These are phyloP conservation scores for Nebria salina DNA, from an alignment of 2,888 invertebrate genomes.

Conservation along the genomic window DNA sequence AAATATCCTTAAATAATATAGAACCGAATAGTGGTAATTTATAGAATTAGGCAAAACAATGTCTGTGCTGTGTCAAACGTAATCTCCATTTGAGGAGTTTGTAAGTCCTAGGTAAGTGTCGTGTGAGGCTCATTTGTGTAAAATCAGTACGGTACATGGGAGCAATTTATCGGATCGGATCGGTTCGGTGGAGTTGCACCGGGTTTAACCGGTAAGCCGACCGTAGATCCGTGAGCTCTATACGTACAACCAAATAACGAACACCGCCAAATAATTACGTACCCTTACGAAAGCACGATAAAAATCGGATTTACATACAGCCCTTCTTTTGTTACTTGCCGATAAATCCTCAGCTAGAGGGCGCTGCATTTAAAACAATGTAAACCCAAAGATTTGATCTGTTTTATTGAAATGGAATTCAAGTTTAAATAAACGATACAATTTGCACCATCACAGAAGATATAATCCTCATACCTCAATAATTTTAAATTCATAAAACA, in stretches of 20 bases:
- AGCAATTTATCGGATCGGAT: constrained; percentile 42
- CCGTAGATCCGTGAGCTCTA: background rate
- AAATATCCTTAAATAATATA: too few species aligned
- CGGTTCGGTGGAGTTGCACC: constrained; percentile 23
- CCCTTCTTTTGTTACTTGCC: constrained; percentile 6
- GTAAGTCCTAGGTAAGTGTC: background rate
- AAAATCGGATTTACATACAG: constrained; percentile 37
- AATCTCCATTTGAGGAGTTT: background rate
- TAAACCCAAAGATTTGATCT: background rate
- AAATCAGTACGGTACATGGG: constrained; percentile 27
- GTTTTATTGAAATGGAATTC: background rate
- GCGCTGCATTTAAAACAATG: background rate
- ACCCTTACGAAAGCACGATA: constrained; percentile 17
- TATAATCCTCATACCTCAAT: background rate
- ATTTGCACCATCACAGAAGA: background rate
- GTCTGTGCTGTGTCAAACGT: background rate
- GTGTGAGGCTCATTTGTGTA: constrained; percentile 36
- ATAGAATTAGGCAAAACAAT: background rate
- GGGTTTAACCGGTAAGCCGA: constrained; percentile 40
- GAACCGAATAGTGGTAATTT: too few species aligned
- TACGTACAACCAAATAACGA: constrained; percentile 16
- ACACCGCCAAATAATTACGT: constrained; percentile 39
- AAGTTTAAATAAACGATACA: background rate
- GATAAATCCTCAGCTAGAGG: background rate
- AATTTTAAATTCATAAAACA: background rate